Evolutionary conservation across 2,113 vertebrate species (phyloP).

Genomic region (Ophthalmolycus amberensis): DNA sequence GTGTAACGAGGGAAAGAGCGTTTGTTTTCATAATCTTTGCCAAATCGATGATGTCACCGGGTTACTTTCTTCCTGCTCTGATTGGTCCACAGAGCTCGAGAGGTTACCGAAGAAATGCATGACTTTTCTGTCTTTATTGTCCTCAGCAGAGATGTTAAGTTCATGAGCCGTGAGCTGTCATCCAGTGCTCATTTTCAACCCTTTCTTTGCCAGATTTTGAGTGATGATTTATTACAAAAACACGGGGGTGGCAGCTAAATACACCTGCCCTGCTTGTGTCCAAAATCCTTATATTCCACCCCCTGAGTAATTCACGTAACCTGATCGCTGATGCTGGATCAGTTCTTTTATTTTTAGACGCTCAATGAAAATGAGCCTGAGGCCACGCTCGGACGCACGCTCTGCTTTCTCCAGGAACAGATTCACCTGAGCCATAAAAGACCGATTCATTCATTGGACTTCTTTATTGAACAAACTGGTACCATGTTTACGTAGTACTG

Average conservation of each 20-base stretch:
- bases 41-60: slow-evolving; percentile 55
- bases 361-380: slow-evolving; percentile 59
- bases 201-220: slow-evolving; percentile 37
- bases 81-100: slow-evolving; percentile 31
- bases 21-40: slow-evolving; percentile 54
- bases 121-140: slow-evolving; percentile 59
- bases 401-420: slow-evolving; percentile 37
- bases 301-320: slow-evolving; percentile 44
- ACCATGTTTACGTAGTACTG: slow-evolving; percentile 37
- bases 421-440: slow-evolving; percentile 16
- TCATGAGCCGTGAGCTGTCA: slow-evolving; percentile 48
- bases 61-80: slow-evolving; percentile 28
- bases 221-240: slow-evolving; percentile 40
- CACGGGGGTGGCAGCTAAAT: slow-evolving; percentile 23
- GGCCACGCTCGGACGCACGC: slow-evolving; percentile 21
- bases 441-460: slow-evolving; percentile 25
- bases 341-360: slow-evolving; percentile 65
- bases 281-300: slow-evolving; percentile 46
- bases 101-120: slow-evolving; percentile 25
- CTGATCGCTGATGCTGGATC: slow-evolving; percentile 49
- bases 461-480: slow-evolving; percentile 30
- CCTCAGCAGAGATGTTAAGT: slow-evolving; percentile 47
- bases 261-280: slow-evolving; percentile 2
- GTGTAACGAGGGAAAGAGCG: neutral
- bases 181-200: slow-evolving; percentile 30